These are phyloP conservation scores for Hirtodrosophila alboralis DNA, from an alignment of 2,888 invertebrate species.

Conservation along the genomic window DNA sequence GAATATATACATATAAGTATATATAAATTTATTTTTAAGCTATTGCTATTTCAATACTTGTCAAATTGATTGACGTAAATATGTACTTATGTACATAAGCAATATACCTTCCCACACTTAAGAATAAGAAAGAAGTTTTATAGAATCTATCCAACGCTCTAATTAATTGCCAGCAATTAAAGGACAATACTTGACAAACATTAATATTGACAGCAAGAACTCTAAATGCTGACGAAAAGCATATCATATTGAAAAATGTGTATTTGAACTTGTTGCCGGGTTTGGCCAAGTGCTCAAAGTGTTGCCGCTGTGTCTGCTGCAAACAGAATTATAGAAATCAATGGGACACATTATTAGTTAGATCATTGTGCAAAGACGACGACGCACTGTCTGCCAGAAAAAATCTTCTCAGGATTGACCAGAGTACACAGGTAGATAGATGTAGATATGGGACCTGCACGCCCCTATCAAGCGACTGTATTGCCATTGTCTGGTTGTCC, in stretches of 20 bases:
- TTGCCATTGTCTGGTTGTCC: slow-evolving; percentile 70
- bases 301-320: slow-evolving; percentile 54
- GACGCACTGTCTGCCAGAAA: slow-evolving; percentile 70
- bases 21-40: neutral
- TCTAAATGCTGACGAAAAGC: slow-evolving; percentile 45
- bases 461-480: slow-evolving; percentile 82
- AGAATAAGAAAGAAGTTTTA: slow-evolving; percentile 9
- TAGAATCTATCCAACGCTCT: slow-evolving; percentile 10
- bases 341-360: slow-evolving; percentile 57
- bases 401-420: slow-evolving; percentile 75
- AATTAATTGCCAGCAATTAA: slow-evolving; percentile 70
- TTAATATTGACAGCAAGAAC: slow-evolving; percentile 25
- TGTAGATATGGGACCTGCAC: slow-evolving; percentile 81
- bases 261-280: slow-evolving; percentile 45
- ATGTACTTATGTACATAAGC: slow-evolving; percentile 3
- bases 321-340: slow-evolving; percentile 46
- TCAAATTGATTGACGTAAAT: slow-evolving; percentile 40
- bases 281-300: slow-evolving; percentile 43
- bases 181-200: slow-evolving; percentile 44
- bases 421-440: slow-evolving; percentile 46
- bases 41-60: slow-evolving; percentile 17
- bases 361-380: slow-evolving; percentile 64
- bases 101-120: slow-evolving; percentile 46
- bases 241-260: slow-evolving; percentile 56
- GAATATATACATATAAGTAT: no score